Conservation (phyloP, 2,797 vertebrate species). For the Melanotaenia pygmaea region DNA sequence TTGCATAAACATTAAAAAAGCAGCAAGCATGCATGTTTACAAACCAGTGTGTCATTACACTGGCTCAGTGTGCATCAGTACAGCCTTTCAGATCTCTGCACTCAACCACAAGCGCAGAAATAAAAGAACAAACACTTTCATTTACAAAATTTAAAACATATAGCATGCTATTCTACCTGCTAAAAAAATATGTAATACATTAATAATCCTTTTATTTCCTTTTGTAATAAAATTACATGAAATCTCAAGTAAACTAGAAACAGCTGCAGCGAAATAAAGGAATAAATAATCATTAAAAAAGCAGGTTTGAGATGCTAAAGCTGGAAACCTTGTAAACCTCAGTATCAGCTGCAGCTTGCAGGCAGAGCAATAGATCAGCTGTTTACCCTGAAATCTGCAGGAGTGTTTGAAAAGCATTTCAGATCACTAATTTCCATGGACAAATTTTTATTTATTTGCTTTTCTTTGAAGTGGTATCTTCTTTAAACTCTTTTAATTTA, state of each 20-base stretch:
- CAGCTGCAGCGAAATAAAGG: background rate
- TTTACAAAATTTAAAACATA: constrained; percentile 19
- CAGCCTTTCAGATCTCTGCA: constrained; percentile 5
- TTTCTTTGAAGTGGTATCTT: too few relatives aligned
- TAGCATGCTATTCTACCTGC: constrained; percentile 1
- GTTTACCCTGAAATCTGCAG: background rate
- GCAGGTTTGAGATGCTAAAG: constrained; percentile 36
- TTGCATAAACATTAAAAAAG: constrained; percentile 12
- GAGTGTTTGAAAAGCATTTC: background rate
- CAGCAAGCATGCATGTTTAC: constrained; percentile 44
- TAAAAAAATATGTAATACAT: background rate
- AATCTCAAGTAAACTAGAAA: constrained; percentile 14
- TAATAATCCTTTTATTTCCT: background rate
- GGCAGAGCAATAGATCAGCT: constrained; percentile 44
- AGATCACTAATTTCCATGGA: too few relatives aligned
- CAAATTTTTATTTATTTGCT: too few relatives aligned
- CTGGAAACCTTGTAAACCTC: constrained; percentile 65
- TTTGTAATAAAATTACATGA: background rate
- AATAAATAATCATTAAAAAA: constrained; percentile 52
- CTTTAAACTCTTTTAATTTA: too few relatives aligned
- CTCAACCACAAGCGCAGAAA: constrained; percentile 7
- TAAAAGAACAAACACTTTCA: constrained; percentile 17
- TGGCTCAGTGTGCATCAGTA: constrained; percentile 3
- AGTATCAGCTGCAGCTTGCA: constrained; percentile 13
- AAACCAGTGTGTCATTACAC: background rate